Evolutionary conservation across 2,797 vertebrate species (phyloP), one percentile per base, ranked within the genome.

Genomic region (Brachymystax lenok): DNA sequence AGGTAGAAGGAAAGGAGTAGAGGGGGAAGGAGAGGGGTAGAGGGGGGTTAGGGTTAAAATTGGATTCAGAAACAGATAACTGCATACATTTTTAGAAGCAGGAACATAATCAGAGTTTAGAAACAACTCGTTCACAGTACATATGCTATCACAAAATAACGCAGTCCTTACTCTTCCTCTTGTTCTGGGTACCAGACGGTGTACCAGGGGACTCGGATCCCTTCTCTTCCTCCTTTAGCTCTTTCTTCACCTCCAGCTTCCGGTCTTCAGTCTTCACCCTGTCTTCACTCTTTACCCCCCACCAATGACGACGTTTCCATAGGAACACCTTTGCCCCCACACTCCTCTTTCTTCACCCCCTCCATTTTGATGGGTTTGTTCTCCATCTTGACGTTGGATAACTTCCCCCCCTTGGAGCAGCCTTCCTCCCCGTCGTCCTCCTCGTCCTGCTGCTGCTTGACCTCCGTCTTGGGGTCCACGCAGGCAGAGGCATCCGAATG

Each of bases 91-190:
- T 46, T 17, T 17, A 17, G 59, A 21, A 21, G 33, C 35, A 21
- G 33, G 33, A 14, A 17, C 35, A 33, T 4, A 54, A 17, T 24
- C 19, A 54, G 33, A 30, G 3, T 46, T 3, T 13, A 46, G 40
- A 46, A 46, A 46, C 10, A 46, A 46, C 10, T 46, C 10, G 33
- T 33, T 8, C 59, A 21, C 19, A 64, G 40, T 12, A 13, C 10
- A 27, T 4, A 12, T 24, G 24, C 61, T 0, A 4, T 4, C n/a
- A 64, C 61, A 24, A 1, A n/a, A 69, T 24, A 69, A 17, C 56
- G 21, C 73, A 40, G 0, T 70, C 68, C 96, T 92, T 92, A 99
- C 98, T 97, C 90, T 99, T 99, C 89, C 96, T 98, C 91, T 98
- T 99, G 16, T 90, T 95, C 87, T 96, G 93, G n/a, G 95, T 93